Conservation (phyloP, 2,113 vertebrate species). For the Chaetodon auriga region DNA sequence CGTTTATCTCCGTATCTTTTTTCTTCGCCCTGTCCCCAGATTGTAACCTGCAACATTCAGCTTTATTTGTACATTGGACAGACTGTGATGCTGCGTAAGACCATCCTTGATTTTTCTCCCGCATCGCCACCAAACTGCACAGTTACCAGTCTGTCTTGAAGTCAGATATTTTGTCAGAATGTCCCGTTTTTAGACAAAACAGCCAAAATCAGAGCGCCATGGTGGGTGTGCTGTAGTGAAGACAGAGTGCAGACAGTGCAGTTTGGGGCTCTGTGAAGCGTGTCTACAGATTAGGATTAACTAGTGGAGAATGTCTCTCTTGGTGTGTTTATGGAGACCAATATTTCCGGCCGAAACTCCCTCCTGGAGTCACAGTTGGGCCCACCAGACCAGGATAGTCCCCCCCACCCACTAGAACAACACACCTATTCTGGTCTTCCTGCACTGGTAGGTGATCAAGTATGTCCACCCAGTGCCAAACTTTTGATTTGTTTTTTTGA, state of each 20-base stretch:
- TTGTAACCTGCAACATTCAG: constrained; percentile 36
- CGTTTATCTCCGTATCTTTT: background rate
- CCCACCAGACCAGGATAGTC: constrained; percentile 20
- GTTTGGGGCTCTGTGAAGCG: constrained; percentile 61
- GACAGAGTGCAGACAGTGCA: constrained; percentile 60
- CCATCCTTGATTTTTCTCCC: background rate
- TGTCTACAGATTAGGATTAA: constrained; percentile 81
- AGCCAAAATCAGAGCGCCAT: background rate
- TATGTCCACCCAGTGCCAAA: background rate
- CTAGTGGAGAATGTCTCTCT: constrained; percentile 38
- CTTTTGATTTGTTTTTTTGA: background rate
- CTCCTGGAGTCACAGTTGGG: constrained; percentile 16
- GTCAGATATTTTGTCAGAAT: background rate
- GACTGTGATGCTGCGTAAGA: background rate
- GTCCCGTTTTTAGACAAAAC: background rate
- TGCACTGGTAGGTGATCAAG: background rate
- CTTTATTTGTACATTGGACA: background rate
- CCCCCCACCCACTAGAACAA: background rate
- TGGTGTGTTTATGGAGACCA: constrained; percentile 38
- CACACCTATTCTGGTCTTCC: constrained; percentile 2
- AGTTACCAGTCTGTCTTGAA: constrained; percentile 6
- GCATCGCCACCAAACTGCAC: background rate
- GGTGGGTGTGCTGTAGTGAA: constrained; percentile 45
- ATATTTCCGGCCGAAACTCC: constrained; percentile 48
- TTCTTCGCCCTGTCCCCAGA: background rate